phyloP scores from a whole-genome alignment of 2,888 invertebrate genomes.

The Cetonia aurata region DNA sequence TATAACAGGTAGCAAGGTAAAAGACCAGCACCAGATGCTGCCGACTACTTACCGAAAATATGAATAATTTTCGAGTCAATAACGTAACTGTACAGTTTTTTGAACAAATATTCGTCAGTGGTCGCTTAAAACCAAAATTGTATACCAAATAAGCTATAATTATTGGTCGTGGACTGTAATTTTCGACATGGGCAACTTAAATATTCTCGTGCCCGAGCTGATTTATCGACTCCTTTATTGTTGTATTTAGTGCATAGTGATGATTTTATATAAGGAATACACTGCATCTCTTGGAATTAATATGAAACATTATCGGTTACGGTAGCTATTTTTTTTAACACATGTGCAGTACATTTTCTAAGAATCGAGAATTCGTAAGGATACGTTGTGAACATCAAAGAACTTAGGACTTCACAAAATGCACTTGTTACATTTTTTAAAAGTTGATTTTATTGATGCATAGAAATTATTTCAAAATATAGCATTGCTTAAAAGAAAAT shows the following conservation, averaged over 20 bases:
- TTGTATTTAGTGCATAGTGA: slow-evolving; percentile 3
- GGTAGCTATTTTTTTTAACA: too few species aligned
- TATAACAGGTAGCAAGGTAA: too few species aligned
- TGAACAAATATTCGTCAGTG: slow-evolving; percentile 1
- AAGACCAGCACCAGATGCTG: slow-evolving; percentile 4
- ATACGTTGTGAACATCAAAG: too few species aligned
- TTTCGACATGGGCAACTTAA: slow-evolving; percentile 1
- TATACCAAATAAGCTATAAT: slow-evolving; percentile 16
- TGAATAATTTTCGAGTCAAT: slow-evolving; percentile 5
- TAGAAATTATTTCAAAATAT: too few species aligned
- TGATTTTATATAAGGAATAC: neutral
- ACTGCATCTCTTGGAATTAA: too few species aligned
- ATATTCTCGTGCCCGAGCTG: slow-evolving; percentile 9
- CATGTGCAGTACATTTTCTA: too few species aligned
- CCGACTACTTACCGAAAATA: neutral
- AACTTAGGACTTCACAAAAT: too few species aligned
- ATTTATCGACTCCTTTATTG: slow-evolving; percentile 14
- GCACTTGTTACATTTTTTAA: too few species aligned
- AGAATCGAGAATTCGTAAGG: too few species aligned
- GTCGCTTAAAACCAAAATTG: slow-evolving; percentile 10
- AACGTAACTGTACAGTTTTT: slow-evolving; percentile 24
- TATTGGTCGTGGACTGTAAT: slow-evolving; percentile 1
- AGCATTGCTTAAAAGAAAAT: too few species aligned
- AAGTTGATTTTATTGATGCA: too few species aligned
- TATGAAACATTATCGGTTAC: too few species aligned